phyloP scores from a whole-genome alignment of 1,140 invertebrate species.

The Drosophila trapezifrons region DNA sequence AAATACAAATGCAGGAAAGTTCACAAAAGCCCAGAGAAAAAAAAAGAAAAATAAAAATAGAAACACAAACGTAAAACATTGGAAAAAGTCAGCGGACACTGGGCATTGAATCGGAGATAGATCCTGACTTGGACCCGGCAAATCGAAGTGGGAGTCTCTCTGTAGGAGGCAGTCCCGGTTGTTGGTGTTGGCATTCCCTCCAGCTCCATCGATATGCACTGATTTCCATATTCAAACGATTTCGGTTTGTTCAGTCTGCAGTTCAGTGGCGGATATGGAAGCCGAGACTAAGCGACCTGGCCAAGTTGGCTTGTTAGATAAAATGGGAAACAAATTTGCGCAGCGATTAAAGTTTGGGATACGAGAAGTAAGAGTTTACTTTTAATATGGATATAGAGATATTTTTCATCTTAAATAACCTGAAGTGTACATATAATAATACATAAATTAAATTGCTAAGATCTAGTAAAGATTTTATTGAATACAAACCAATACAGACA shows the following conservation, averaged over 20 bases:
- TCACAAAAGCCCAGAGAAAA: conserved; percentile 37
- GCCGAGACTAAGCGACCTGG: conserved; percentile 15
- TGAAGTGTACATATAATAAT: not conserved
- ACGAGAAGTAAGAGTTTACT: not conserved
- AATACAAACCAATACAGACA: not conserved
- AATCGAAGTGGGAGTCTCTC: conserved; percentile 24
- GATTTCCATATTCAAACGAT: conserved; percentile 55
- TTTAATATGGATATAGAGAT: conserved; percentile 1
- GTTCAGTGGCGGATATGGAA: conserved; percentile 36
- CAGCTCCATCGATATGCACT: conserved; percentile 46
- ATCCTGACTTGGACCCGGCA: conserved; percentile 30
- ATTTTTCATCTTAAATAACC: not conserved
- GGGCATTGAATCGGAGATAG: conserved; percentile 38
- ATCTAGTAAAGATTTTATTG: not conserved
- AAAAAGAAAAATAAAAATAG: conserved; percentile 8
- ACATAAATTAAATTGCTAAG: not conserved
- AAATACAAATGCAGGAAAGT: conserved; percentile 50
- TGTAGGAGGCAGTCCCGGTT: conserved; percentile 15
- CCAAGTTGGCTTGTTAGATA: conserved; percentile 35
- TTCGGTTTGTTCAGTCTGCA: conserved; percentile 29
- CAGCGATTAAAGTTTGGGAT: conserved; percentile 32
- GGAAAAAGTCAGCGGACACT: conserved; percentile 36
- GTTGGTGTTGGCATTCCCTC: conserved; percentile 29
- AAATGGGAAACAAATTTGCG: conserved; percentile 40
- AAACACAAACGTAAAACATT: conserved; percentile 19